phyloP scores from a whole-genome alignment of 2,888 invertebrate species.

The Cheilosia soror region DNA sequence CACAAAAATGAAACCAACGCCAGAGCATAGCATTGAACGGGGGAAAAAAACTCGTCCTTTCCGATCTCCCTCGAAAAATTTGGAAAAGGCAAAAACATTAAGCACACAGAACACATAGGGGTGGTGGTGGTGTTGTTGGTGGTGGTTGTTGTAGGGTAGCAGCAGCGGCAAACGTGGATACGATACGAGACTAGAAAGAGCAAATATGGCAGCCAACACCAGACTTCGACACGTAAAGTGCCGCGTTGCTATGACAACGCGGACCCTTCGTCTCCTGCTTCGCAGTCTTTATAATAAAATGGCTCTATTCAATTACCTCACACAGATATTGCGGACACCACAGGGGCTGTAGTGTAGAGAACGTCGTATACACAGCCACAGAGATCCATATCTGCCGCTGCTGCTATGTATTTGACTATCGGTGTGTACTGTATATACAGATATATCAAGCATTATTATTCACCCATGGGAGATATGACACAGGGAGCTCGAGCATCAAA shows the following conservation, averaged over 20 bases:
- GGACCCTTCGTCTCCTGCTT: constrained; percentile 77
- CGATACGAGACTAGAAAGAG: constrained; percentile 78
- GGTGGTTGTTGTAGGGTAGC: constrained; percentile 5
- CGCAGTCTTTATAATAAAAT: constrained; percentile 73
- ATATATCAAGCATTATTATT: constrained; percentile 58
- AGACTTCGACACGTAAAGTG: constrained; percentile 84
- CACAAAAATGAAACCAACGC: constrained; percentile 54
- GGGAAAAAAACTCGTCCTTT: constrained; percentile 44
- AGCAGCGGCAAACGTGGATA: constrained; percentile 36
- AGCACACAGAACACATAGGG: constrained; percentile 60
- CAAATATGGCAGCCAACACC: constrained; percentile 84
- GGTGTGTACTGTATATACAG: neutral
- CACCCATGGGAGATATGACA: constrained; percentile 68
- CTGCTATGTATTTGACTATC: constrained; percentile 31
- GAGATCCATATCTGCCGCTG: constrained; percentile 30
- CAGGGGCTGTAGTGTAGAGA: constrained; percentile 44
- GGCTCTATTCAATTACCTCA: constrained; percentile 78
- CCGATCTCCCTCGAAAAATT: constrained; percentile 64
- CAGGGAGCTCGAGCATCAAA: constrained; percentile 58
- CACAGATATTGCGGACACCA: constrained; percentile 75
- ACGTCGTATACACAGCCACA: constrained; percentile 20
- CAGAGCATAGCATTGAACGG: constrained; percentile 33
- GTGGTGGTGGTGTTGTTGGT: constrained; percentile 47
- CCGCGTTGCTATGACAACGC: constrained; percentile 83
- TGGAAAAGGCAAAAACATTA: constrained; percentile 72